Conservation (phyloP, 2,888 invertebrate genomes). For the Spicauda simplicius region DNA sequence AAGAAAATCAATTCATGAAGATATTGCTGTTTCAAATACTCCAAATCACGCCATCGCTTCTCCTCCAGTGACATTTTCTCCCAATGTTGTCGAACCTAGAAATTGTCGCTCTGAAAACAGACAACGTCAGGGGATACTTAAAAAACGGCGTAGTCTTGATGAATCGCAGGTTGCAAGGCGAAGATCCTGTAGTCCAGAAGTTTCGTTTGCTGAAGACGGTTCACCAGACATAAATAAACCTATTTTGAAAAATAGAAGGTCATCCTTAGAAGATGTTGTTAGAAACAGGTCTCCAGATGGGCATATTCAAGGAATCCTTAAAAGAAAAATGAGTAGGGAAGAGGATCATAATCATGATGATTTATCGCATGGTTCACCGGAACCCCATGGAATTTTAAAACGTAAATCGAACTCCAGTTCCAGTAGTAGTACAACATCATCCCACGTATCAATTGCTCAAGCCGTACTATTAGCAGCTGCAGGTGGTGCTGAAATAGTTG, state of each 20-base stretch:
- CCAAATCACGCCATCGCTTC: slow-evolving; percentile 83
- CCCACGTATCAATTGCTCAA: slow-evolving; percentile 88
- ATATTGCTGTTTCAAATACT: slow-evolving; percentile 73
- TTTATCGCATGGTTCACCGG: slow-evolving; percentile 86
- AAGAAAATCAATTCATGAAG: slow-evolving; percentile 86
- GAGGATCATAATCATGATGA: slow-evolving; percentile 87
- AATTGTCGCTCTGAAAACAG: slow-evolving; percentile 81
- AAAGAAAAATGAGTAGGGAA: slow-evolving; percentile 87
- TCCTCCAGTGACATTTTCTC: slow-evolving; percentile 92
- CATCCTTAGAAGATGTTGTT: slow-evolving; percentile 89
- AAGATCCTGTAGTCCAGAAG: slow-evolving; percentile 89
- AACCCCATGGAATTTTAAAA: slow-evolving; percentile 92
- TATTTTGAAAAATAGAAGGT: slow-evolving; percentile 88
- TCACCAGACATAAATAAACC: slow-evolving; percentile 86
- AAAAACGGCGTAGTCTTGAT: slow-evolving; percentile 93
- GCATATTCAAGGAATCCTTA: slow-evolving; percentile 88
- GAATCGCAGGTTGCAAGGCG: slow-evolving; percentile 89
- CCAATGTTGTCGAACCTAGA: slow-evolving; percentile 88
- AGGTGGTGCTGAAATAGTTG: slow-evolving; percentile 83
- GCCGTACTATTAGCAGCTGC: slow-evolving; percentile 88
- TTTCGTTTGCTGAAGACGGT: slow-evolving; percentile 84
- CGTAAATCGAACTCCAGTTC: slow-evolving; percentile 90
- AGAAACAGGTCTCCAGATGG: slow-evolving; percentile 87
- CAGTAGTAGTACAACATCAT: slow-evolving; percentile 86
- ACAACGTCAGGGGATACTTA: slow-evolving; percentile 91